Evolutionary conservation across 1,140 invertebrate species (phyloP).

Genomic region (Probaryconus sp.): DNA sequence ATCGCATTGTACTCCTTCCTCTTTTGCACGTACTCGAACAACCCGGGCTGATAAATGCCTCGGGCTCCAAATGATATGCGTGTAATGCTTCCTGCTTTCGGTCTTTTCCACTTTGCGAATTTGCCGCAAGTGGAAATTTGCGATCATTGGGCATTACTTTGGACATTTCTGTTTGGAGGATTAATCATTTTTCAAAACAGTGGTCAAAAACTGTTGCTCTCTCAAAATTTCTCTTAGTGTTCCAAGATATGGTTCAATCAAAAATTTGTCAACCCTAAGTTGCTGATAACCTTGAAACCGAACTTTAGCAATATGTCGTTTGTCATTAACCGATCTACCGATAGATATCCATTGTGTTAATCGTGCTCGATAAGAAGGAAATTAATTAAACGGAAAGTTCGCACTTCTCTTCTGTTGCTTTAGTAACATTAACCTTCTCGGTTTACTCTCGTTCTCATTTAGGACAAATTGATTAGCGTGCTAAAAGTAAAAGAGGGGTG

Average conservation of each 20-base stretch:
- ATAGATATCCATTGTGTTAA: no score
- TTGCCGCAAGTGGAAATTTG: conserved; percentile 27
- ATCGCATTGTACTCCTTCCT: conserved; percentile 63
- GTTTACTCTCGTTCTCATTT: conserved; percentile 28
- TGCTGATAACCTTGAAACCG: no score
- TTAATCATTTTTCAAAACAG: no score
- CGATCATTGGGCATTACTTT: conserved; percentile 20
- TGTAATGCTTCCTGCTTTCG: conserved; percentile 58
- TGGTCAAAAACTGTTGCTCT: no score
- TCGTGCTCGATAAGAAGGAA: background rate
- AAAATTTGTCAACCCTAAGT: no score
- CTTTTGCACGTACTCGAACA: conserved; percentile 32
- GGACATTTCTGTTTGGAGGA: background rate
- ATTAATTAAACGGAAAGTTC: conserved; percentile 19
- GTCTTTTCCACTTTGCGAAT: conserved; percentile 39
- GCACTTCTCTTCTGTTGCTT: background rate
- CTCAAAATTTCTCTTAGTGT: no score
- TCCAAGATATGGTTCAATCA: no score
- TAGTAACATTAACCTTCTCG: conserved; percentile 6
- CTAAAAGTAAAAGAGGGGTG: conserved; percentile 10
- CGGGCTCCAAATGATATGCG: conserved; percentile 54
- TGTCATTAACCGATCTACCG: no score
- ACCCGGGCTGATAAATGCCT: conserved; percentile 57
- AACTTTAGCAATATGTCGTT: no score
- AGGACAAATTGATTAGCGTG: conserved; percentile 43